A percentile compares a stretch with the other conserved stretches of the same genome.
Conservation (phyloP, 2,113 vertebrate species). For the Accipiter cooperii region DNA sequence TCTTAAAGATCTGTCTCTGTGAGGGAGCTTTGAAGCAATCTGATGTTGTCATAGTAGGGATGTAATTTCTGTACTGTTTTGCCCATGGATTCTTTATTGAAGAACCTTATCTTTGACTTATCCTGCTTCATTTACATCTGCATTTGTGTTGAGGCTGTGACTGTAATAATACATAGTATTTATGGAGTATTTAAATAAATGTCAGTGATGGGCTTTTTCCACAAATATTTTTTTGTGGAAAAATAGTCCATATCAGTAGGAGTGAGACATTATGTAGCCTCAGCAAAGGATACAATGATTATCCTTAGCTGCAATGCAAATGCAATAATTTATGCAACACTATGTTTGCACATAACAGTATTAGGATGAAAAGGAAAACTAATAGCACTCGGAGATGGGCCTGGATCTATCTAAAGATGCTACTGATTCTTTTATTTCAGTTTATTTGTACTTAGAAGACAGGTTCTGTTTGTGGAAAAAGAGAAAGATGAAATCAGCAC, state of each 20-base stretch:
- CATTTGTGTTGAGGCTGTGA: not conserved
- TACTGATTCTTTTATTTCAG: not conserved
- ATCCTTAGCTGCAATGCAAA: not conserved
- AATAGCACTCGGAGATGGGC: not conserved
- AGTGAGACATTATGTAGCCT: not conserved
- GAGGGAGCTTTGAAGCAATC: not conserved
- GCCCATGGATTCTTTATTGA: not conserved
- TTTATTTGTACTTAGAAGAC: not conserved
- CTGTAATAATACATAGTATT: not conserved
- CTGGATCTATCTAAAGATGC: not conserved
- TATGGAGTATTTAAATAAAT: not conserved
- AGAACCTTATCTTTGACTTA: not conserved
- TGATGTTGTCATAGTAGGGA: not conserved
- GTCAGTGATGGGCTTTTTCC: not conserved
- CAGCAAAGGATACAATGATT: not conserved
- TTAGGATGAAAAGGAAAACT: not conserved
- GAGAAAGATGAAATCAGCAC: constrained; percentile 1
- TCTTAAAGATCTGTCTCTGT: not conserved
- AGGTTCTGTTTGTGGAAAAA: not conserved
- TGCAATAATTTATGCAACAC: not conserved
- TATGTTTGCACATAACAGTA: not conserved
- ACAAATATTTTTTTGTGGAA: not conserved
- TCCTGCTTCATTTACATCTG: not conserved
- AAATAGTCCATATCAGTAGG: not conserved
- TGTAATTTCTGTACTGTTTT: not conserved